Base-by-base conservation (phyloP, 2,113 vertebrate species). In the Bufo bufo region DNA sequence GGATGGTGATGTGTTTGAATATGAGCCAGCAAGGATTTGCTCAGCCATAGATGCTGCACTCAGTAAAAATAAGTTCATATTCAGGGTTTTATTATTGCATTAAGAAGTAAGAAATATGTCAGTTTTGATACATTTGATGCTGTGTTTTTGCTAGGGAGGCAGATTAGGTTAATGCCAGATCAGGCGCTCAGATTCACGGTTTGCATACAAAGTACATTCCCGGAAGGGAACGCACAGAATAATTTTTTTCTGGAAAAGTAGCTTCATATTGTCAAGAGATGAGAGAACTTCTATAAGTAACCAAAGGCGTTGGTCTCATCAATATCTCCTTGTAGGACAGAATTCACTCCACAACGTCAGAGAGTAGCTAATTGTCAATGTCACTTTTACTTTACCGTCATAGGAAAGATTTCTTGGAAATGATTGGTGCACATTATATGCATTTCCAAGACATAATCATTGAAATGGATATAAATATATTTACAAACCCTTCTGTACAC, bases 101-200 rank as follows among this genome's bases (percentile, higher is more conserved):
- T 79, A 86, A 78, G 63, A 66, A 71, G 85, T 78, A 23, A 65
- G 77, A 78, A 33, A 80, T 45, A 45, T 83, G 61, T 83, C 81
- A 83, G 61, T 6, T 52, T 6, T 69, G 80, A 82, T 82, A 65
- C 80, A 82, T 82, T 66, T 50, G 77, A 80, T 52, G 47, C 85
- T 43, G 45, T 78, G 72, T 52, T 86, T 86, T 54, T 86, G 33
- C 59, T 65, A 10, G 74, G 45, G 49, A 16, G 49, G 77, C 74
- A 86, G 74, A 69, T 65, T 66, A 52, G 61, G 85, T 43, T 86
- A 77, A 85, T 86, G 75, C 75, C 47, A 56, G 85, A 86, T 86
- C 85, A 79, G 77, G 17, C 74, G n/a, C 16, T 14, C 56, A 52
- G 45, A 86, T 86, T 79, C 49, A 63, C 13, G 16, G 17, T 17